Evolutionary conservation across 2,888 invertebrate genomes (phyloP), one percentile per base, ranked within the genome.

Genomic region (Epinotia nisella): DNA sequence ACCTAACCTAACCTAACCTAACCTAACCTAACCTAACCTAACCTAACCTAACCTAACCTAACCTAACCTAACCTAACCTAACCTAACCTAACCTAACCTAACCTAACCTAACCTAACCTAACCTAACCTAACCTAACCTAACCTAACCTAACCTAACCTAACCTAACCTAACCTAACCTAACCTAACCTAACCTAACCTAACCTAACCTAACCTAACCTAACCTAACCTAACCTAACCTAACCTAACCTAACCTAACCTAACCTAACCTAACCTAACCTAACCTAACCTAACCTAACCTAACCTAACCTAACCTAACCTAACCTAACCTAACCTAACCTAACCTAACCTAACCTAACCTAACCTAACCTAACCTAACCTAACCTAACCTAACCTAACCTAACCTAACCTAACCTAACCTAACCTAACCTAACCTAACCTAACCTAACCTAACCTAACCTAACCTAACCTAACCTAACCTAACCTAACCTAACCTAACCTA

Each of bases 1-100:
- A 74, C 74, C 70, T 74, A 71, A 70, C 74, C 71, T 71, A 71
- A 74, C 74, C 74, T 74, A 74, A 74, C 68, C 71, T 71, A 71
- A 71, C 71, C 71, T 71, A 71, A 71, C 71, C 71, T 71, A 71
- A 71, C 70, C 70, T 70, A 62, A 72, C 61, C 74, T 70, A 74
- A 74, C 74, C 74, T 74, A 74, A 74, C 74, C 74, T 74, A 74
- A 74, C 74, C 74, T 70, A 74, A 74, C 74, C 74, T 74, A 74
- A 74, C 74, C 74, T 70, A 74, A 70, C 74, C 70, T 70, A 74
- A 70, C 74, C 70, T 67, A 70, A 70, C 70, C 70, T 67, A 70
- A 74, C 74, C 70, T 74, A 74, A 74, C 74, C 74, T 68, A 74
- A 74, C 70, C 68, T 71, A 74, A 66, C 70, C 71, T 71, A 61